phyloP scores from a whole-genome alignment of 2,888 invertebrate species.

The Lasius fuliginosus region DNA sequence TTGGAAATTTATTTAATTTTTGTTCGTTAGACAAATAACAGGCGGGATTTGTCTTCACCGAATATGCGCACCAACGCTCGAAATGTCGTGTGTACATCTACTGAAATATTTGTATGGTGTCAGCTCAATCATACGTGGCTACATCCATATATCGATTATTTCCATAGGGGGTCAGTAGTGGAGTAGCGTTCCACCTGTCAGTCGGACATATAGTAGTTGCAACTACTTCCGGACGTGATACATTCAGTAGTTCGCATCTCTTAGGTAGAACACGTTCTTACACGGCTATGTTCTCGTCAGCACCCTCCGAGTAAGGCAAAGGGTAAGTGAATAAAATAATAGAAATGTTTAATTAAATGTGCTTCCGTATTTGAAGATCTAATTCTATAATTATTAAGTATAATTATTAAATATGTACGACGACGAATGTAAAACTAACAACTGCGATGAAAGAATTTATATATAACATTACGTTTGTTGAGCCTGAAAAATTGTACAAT shows the following conservation, averaged over 20 bases:
- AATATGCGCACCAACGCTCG: constrained; percentile 10
- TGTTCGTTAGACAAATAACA: neutral
- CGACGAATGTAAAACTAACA: neutral
- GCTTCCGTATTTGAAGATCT: neutral
- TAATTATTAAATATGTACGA: neutral
- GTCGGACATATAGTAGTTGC: constrained; percentile 76
- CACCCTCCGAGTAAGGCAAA: constrained; percentile 61
- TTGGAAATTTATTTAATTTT: neutral
- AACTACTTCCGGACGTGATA: constrained; percentile 72
- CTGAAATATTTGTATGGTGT: constrained; percentile 61
- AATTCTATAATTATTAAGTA: neutral
- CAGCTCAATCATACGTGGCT: constrained; percentile 79
- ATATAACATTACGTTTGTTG: neutral
- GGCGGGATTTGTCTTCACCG: neutral
- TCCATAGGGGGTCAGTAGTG: constrained; percentile 83
- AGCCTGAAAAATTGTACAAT: neutral
- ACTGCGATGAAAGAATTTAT: neutral
- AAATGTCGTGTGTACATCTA: constrained; percentile 32
- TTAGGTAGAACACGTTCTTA: constrained; percentile 27
- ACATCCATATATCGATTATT: constrained; percentile 84
- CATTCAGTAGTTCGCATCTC: constrained; percentile 51
- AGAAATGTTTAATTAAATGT: neutral
- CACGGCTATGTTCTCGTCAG: constrained; percentile 57
- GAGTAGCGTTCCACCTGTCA: constrained; percentile 75
- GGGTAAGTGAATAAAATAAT: constrained; percentile 61